Base-by-base conservation (phyloP, 2,888 invertebrate species). In the Cancer borealis region DNA sequence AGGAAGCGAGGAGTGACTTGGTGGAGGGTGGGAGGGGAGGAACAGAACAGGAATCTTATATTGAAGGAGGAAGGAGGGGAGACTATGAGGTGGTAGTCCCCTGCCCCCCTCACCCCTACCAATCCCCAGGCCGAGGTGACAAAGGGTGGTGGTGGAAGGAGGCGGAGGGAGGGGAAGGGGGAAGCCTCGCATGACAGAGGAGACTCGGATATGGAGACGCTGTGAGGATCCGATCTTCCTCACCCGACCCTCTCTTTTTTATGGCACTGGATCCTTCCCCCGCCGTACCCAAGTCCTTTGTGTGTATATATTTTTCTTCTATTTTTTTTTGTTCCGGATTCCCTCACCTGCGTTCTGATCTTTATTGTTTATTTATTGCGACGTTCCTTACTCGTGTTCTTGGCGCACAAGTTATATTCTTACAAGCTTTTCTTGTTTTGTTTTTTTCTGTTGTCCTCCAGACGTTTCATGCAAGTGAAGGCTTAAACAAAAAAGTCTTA, bases 131-230 rank as follows among this genome's bases (percentile, higher is more conserved):
- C 30, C 10, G 79, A 79, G 12, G 79, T 30, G 79, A 79, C 79
- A 26, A 30, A 79, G 79, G 79, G 79, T 30, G 79, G 26, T 79
- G 79, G 30, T 79, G 79, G 79, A 66, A 14, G 30, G 30, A 30
- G 79, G 10, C 30, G 66, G 66, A 30, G 79, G 30, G 30, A 30
- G 79, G 26, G 79, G 30, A 30, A 12, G 79, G 79, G 66, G 30
- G 30, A 10, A 10, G 45, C 46, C 73, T 45, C 39, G 17, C 89
- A 90, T 90, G 89, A 90, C 89, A 54, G 21, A 60, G 54, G 66
- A 73, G 45, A 91, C 66, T 45, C 60, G 91, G 73, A 91, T 45
- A 91, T 91, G 54, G 49, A 46, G 26, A 90, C 89, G 49, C 54
- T 90, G 54, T 54, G 66, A 91, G 66, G 66, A 60, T 66, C 91